Evolutionary conservation across 2,113 vertebrate genomes (phyloP).

Genomic region (Sturnira hondurensis): DNA sequence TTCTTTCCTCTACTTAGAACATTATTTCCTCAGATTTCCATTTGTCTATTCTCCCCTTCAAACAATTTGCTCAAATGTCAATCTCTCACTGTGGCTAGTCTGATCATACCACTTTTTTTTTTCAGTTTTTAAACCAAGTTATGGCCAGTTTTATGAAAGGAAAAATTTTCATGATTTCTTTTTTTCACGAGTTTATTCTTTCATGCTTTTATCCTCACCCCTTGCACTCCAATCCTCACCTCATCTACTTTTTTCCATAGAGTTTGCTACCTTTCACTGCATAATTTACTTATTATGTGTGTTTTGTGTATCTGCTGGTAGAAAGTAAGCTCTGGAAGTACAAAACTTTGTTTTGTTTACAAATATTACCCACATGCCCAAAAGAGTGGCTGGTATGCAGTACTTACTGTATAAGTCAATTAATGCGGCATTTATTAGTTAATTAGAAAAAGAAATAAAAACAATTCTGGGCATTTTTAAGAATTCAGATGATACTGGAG

Average conservation of each 20-base stretch:
- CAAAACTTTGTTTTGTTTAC: not conserved
- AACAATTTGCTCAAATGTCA: not conserved
- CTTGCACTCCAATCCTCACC: not conserved
- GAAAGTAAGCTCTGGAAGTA: not conserved
- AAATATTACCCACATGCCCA: not conserved
- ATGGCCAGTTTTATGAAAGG: too few relatives aligned
- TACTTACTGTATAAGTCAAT: not conserved
- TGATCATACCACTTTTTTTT: not conserved
- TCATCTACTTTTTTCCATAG: not conserved
- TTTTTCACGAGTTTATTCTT: too few relatives aligned
- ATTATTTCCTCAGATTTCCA: not conserved
- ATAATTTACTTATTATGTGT: not conserved
- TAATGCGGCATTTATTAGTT: not conserved
- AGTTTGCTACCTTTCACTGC: not conserved
- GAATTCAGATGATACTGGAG: not conserved
- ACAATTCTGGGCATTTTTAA: not conserved
- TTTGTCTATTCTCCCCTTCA: not conserved
- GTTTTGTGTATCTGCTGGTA: not conserved
- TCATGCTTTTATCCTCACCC: too few relatives aligned
- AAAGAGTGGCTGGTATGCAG: not conserved
- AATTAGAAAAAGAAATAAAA: not conserved
- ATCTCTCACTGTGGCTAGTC: not conserved
- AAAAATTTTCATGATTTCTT: too few relatives aligned
- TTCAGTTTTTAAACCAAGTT: too few relatives aligned
- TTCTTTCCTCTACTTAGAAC: not conserved